Percentiles rank a stretch among this genome's conserved stretches.
These are phyloP conservation scores for Hippocampus mohnikei DNA, from an alignment of 2,113 vertebrate genomes.

Conservation along the genomic window DNA sequence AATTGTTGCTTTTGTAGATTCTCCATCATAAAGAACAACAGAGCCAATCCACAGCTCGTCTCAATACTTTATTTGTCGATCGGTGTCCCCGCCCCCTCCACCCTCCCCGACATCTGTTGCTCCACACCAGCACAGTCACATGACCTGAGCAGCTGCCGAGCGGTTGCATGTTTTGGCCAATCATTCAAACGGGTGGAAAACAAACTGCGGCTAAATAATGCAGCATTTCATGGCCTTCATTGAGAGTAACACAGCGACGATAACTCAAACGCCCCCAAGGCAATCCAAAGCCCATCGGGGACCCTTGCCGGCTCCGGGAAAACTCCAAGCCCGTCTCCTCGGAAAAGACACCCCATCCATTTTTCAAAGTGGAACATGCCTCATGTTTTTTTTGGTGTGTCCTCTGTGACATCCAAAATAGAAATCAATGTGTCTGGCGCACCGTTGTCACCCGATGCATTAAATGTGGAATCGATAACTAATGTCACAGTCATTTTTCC, in stretches of 20 bases:
- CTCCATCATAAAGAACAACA: too few species aligned
- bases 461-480: slow-evolving; percentile 69
- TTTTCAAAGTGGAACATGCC: slow-evolving; percentile 43
- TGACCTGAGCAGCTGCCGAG: slow-evolving; percentile 18
- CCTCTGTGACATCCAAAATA: slow-evolving; percentile 58
- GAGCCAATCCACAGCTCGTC: too few species aligned
- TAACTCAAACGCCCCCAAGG: too few species aligned
- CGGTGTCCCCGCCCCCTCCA: too few species aligned
- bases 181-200: slow-evolving; percentile 34
- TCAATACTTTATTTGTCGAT: too few species aligned
- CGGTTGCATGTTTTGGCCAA: slow-evolving; percentile 26
- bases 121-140: slow-evolving; percentile 24
- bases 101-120: too few species aligned
- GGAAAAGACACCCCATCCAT: slow-evolving; percentile 38
- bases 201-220: not conserved
- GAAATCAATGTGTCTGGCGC: slow-evolving; percentile 69
- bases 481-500: slow-evolving; percentile 71
- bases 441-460: slow-evolving; percentile 47
- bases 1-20: too few species aligned
- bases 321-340: slow-evolving; percentile 8
- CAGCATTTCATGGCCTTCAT: not conserved
- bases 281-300: not conserved
- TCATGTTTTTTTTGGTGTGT: slow-evolving; percentile 46
- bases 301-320: slow-evolving; percentile 12
- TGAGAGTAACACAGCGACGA: not conserved